Conservation (phyloP, 2,888 invertebrate genomes). For the Maniola hyperantus region DNA sequence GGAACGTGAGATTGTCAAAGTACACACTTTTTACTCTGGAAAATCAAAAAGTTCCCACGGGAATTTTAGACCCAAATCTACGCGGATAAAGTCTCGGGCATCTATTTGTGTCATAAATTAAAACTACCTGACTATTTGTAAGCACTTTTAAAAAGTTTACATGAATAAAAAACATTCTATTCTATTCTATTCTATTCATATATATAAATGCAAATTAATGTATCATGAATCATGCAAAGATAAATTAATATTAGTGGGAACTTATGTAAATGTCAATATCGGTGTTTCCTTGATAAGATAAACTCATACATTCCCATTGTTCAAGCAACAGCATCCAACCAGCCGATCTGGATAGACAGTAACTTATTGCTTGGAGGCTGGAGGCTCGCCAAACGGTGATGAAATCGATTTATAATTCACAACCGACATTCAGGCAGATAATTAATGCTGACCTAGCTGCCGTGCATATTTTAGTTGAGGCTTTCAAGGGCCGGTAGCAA, state of each 20-base stretch:
- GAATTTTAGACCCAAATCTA: no score
- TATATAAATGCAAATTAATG: no score
- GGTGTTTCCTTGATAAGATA: constrained; percentile 1
- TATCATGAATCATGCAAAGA: no score
- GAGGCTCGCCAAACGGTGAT: constrained; percentile 32
- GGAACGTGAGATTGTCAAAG: no score
- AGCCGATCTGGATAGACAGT: constrained; percentile 14
- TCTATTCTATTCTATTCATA: no score
- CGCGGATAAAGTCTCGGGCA: no score
- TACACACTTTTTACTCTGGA: no score
- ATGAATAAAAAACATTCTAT: no score
- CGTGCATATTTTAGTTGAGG: constrained; percentile 7
- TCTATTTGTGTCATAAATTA: no score
- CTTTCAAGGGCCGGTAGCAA: background rate
- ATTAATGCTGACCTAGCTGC: constrained; percentile 1
- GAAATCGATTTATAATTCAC: constrained; percentile 36
- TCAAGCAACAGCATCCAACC: constrained; percentile 1
- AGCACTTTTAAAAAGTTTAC: no score
- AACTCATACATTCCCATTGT: constrained; percentile 14
- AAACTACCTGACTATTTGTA: no score
- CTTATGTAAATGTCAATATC: background rate
- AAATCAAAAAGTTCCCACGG: no score
- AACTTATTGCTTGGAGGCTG: constrained; percentile 25
- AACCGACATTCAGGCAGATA: constrained; percentile 25
- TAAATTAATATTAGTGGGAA: background rate